A percentile compares a stretch with the other conserved stretches of the same genome.
Conservation (phyloP, 2,888 invertebrate species). For the Ametastegia equiseti region DNA sequence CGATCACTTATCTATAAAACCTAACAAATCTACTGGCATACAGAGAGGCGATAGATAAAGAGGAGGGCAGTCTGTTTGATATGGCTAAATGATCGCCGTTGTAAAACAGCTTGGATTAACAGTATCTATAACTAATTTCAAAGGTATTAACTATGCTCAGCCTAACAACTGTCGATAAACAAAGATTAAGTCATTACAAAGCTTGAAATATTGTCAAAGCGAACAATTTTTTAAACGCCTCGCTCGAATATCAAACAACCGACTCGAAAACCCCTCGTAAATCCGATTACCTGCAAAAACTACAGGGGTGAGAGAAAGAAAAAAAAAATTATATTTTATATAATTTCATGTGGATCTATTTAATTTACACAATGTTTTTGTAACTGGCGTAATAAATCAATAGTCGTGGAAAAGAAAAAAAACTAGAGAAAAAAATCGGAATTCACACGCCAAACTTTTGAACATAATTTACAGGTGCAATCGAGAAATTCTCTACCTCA, state of each 20-base stretch:
- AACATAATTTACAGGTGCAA: constrained; percentile 22
- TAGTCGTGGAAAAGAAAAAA: background rate
- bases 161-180: constrained; percentile 22
- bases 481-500: constrained; percentile 1
- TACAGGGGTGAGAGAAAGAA: background rate
- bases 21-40: constrained; percentile 28
- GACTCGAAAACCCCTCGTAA: no score
- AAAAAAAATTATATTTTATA: background rate
- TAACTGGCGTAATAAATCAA: background rate
- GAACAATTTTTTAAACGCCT: background rate
- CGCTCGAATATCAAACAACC: no score
- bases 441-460: background rate
- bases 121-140: constrained; percentile 42
- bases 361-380: background rate
- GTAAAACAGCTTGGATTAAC: constrained; percentile 43
- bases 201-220: background rate
- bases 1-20: constrained; percentile 5
- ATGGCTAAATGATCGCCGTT: constrained; percentile 28
- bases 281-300: background rate
- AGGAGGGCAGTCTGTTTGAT: constrained; percentile 26
- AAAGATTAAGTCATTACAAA: constrained; percentile 11
- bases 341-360: background rate
- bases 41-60: no score
- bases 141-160: constrained; percentile 33
- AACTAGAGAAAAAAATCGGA: background rate